These are phyloP conservation scores for Pelusios castaneus DNA, from an alignment of 2,113 vertebrate genomes.

Conservation along the genomic window DNA sequence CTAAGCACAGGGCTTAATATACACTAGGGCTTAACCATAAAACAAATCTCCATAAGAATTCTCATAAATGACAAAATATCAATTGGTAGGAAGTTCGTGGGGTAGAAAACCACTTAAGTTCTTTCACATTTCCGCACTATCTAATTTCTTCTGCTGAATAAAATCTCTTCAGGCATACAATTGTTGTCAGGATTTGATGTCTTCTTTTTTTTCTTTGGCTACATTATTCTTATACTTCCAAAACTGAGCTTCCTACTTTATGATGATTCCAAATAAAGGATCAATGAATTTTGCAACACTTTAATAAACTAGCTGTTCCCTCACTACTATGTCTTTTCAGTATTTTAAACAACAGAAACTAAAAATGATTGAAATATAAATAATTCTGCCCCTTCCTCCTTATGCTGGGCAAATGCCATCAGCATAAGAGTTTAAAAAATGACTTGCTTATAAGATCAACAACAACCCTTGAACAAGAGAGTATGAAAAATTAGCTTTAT, in stretches of 20 bases:
- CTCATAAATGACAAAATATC: background rate
- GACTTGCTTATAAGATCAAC: slow-evolving; percentile 1
- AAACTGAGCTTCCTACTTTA: background rate
- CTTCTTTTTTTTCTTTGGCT: slow-evolving; percentile 14
- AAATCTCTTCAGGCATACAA: background rate
- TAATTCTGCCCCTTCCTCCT: slow-evolving; percentile 23
- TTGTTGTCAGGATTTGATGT: background rate
- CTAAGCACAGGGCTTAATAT: background rate
- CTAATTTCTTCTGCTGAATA: background rate
- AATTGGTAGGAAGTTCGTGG: background rate
- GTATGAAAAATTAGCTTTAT: background rate
- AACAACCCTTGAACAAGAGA: background rate
- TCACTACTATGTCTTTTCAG: background rate
- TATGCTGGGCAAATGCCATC: background rate
- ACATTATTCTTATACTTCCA: slow-evolving; percentile 6
- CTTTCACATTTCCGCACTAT: background rate
- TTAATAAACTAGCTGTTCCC: background rate
- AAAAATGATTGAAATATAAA: background rate
- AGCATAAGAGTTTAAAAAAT: background rate
- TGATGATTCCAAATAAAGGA: background rate
- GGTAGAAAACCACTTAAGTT: background rate
- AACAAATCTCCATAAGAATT: background rate
- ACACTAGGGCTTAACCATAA: background rate
- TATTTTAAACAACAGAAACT: background rate
- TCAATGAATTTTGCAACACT: slow-evolving; percentile 2